Conservation (phyloP, 2,113 vertebrate genomes). For the Eclectus roratus region DNA sequence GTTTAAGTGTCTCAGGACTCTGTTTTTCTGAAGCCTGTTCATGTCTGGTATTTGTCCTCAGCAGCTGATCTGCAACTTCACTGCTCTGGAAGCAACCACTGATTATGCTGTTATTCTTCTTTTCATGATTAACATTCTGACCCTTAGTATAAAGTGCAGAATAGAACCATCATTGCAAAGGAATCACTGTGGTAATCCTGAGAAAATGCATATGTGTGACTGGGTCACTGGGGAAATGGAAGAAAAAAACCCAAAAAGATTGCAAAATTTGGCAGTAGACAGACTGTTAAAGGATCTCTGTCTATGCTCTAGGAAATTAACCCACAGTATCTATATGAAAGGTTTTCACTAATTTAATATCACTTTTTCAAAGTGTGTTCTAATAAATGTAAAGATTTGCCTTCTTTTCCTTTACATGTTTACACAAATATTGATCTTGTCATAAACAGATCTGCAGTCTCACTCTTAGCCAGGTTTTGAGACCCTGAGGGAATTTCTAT, state of each 20-base stretch:
- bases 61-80: not conserved
- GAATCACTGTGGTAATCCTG: not conserved
- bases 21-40: not conserved
- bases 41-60: not conserved
- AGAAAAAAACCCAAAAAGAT: not conserved
- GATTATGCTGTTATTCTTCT: not conserved
- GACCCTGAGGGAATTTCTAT: not conserved
- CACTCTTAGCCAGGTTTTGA: not conserved
- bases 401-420: not conserved
- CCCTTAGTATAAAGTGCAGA: not conserved
- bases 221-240: not conserved
- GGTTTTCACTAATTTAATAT: not conserved
- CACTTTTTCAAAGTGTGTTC: not conserved
- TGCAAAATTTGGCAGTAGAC: not conserved
- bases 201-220: not conserved
- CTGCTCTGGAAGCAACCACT: not conserved
- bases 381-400: not conserved
- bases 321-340: not conserved
- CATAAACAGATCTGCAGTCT: not conserved
- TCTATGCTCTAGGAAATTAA: not conserved
- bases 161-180: not conserved
- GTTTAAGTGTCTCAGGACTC: not conserved
- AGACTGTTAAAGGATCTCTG: not conserved
- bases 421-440: not conserved
- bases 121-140: conserved; percentile 2